Percentiles rank a stretch among this genome's conserved stretches.
Conservation (phyloP, 2,888 invertebrate genomes). For the Phania funesta region DNA sequence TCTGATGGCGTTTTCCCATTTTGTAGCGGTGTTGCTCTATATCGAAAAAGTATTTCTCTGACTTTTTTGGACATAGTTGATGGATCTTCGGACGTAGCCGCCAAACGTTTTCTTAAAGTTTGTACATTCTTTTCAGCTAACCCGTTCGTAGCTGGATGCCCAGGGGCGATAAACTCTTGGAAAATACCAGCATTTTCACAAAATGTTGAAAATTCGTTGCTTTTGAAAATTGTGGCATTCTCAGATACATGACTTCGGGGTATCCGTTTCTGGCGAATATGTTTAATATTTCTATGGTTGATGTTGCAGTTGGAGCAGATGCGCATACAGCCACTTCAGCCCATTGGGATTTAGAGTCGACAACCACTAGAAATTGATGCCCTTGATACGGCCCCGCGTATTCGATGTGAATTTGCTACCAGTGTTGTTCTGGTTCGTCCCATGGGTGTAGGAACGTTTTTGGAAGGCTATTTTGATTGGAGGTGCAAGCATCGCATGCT, state of each 20-base stretch:
- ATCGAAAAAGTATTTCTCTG: conserved; percentile 17
- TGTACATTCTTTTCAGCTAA: conserved; percentile 20
- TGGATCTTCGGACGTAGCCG: not conserved
- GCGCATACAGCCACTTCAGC: conserved; percentile 8
- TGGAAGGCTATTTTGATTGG: too few species aligned
- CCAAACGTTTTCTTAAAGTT: conserved; percentile 4
- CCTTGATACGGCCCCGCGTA: conserved; percentile 23
- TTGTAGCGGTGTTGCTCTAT: not conserved
- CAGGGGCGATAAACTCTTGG: conserved; percentile 20
- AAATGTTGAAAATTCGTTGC: too few species aligned
- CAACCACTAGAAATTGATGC: conserved; percentile 14
- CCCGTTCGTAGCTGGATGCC: conserved; percentile 12
- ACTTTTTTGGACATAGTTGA: not conserved
- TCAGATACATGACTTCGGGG: not conserved
- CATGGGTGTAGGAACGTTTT: conserved; percentile 51
- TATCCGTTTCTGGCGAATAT: conserved; percentile 5
- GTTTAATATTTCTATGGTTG: conserved; percentile 8
- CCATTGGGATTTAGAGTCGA: conserved; percentile 50
- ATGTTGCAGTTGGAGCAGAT: conserved; percentile 3
- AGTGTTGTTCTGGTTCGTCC: conserved; percentile 27
- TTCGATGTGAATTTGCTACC: conserved; percentile 16
- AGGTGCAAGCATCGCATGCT: too few species aligned
- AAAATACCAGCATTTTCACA: too few species aligned
- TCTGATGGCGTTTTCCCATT: conserved; percentile 8
- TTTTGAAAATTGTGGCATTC: too few species aligned